A percentile compares a stretch with the other conserved stretches of the same genome.
These are phyloP conservation scores for Thymelicus sylvestris DNA, from an alignment of 2,888 invertebrate genomes.

Conservation along the genomic window DNA sequence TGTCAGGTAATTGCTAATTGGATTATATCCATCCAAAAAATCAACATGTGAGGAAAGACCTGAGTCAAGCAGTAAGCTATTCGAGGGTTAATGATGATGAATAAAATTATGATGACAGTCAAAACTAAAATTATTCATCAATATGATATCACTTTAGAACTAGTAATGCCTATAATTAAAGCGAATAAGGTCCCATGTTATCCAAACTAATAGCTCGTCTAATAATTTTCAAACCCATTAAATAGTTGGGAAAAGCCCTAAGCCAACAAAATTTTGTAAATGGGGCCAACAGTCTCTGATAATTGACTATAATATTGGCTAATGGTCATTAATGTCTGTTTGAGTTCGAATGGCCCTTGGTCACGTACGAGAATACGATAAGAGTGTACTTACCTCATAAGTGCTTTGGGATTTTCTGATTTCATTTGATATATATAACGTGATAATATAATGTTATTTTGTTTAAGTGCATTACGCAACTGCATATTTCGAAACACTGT, in stretches of 20 bases:
- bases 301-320: constrained; percentile 27
- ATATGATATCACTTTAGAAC: too few species aligned
- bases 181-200: constrained; percentile 24
- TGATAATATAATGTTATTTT: too few species aligned
- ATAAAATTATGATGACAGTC: too few species aligned
- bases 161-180: background rate
- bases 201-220: constrained; percentile 22
- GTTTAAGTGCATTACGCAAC: too few species aligned
- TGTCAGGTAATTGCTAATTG: too few species aligned
- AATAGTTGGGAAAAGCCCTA: constrained; percentile 20
- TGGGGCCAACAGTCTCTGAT: constrained; percentile 25
- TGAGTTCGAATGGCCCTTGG: constrained; percentile 24
- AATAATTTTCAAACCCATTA: constrained; percentile 27
- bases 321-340: constrained; percentile 32
- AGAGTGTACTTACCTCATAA: constrained; percentile 6
- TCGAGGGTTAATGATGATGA: too few species aligned
- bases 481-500: too few species aligned
- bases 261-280: constrained; percentile 28
- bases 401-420: background rate
- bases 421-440: background rate
- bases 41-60: too few species aligned
- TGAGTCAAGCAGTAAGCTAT: too few species aligned
- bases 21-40: too few species aligned
- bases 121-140: too few species aligned
- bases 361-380: constrained; percentile 22